Conservation (phyloP, 2,888 invertebrate species). For the Ptilodon capucinus region DNA sequence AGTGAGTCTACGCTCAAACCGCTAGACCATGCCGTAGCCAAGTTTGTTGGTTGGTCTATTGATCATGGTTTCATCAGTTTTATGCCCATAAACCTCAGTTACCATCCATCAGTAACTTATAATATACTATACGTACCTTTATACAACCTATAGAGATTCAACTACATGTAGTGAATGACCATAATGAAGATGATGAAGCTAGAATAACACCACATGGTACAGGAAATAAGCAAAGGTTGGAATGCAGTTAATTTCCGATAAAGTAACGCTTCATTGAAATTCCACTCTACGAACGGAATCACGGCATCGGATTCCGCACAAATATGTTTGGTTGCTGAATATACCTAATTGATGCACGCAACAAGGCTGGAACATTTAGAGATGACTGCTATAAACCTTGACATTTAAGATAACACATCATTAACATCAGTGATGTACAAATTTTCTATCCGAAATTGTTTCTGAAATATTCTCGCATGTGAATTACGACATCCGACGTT, state of each 20-base stretch:
- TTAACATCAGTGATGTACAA: constrained; percentile 22
- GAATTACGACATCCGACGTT: not conserved
- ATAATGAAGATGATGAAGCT: no score
- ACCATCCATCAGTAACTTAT: no score
- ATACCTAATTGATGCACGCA: constrained; percentile 8
- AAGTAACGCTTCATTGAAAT: constrained; percentile 6
- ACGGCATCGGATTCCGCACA: constrained; percentile 1
- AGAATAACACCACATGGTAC: not conserved
- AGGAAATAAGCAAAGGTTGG: constrained; percentile 18
- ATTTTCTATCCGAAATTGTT: constrained; percentile 12
- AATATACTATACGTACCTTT: no score
- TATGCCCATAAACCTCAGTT: no score
- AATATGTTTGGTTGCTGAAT: constrained; percentile 3
- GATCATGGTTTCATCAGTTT: no score
- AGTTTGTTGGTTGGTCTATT: no score
- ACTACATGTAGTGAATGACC: no score
- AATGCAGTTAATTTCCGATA: constrained; percentile 14
- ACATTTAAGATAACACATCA: constrained; percentile 26
- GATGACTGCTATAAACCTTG: constrained; percentile 27
- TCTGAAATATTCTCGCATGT: not conserved
- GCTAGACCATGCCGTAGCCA: no score
- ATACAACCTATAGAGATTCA: no score
- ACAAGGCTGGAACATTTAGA: constrained; percentile 22
- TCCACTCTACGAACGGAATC: not conserved
- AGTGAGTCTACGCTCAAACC: no score